phyloP scores from a whole-genome alignment of 2,113 vertebrate genomes.

The Trogon melanurus region DNA sequence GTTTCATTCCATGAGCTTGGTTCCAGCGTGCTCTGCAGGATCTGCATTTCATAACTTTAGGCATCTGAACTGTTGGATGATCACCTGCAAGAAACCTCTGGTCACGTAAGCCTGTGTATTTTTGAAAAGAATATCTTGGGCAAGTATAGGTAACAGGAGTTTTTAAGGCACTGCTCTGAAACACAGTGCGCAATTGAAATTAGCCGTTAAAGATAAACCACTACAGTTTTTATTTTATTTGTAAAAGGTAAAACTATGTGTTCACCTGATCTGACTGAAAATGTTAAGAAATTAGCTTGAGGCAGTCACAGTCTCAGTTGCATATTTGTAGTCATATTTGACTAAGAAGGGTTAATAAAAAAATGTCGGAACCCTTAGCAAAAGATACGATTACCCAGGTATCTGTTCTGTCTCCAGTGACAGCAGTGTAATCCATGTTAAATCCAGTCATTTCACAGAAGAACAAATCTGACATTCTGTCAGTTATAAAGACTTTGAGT shows the following conservation, averaged over 20 bases:
- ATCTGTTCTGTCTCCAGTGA: background rate
- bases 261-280: background rate
- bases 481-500: background rate
- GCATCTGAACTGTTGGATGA: background rate
- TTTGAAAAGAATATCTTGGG: background rate
- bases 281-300: background rate
- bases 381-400: background rate
- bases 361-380: background rate
- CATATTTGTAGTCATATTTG: background rate
- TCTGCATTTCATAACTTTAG: background rate
- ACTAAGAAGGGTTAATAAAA: background rate
- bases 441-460: background rate
- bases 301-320: background rate
- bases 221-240: background rate
- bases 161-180: background rate
- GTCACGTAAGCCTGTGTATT: background rate
- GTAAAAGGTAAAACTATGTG: background rate
- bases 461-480: background rate
- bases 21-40: background rate
- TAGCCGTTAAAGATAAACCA: background rate
- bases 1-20: background rate
- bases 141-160: background rate
- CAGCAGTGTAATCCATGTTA: background rate
- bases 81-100: background rate
- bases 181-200: background rate